A percentile compares a stretch with the other conserved stretches of the same genome.
These are phyloP conservation scores for Argyresthia albistria DNA, from an alignment of 2,888 invertebrate species.

Conservation along the genomic window DNA sequence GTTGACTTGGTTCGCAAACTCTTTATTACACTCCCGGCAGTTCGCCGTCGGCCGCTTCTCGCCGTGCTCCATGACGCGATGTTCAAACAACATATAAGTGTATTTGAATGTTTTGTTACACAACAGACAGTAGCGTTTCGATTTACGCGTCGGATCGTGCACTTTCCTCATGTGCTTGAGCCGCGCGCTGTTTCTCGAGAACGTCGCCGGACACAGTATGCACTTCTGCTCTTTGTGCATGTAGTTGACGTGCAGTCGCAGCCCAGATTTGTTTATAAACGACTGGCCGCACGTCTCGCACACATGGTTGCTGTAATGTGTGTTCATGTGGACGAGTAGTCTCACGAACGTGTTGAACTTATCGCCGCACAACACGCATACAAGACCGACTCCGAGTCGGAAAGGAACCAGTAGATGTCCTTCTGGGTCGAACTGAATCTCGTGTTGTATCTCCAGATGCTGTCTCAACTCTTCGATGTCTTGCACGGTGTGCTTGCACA, in stretches of 20 bases:
- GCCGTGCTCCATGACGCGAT: slow-evolving; percentile 27
- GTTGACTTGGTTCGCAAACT: slow-evolving; percentile 20
- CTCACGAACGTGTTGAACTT: slow-evolving; percentile 25
- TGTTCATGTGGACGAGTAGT: slow-evolving; percentile 33
- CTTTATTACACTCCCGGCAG: slow-evolving; percentile 30
- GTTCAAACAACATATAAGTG: slow-evolving; percentile 20
- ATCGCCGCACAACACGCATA: slow-evolving; percentile 24
- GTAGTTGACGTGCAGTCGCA: slow-evolving; percentile 24
- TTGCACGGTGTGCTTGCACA: slow-evolving; percentile 20
- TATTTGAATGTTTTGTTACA: slow-evolving; percentile 26
- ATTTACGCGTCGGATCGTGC: slow-evolving; percentile 8
- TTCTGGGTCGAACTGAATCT: slow-evolving; percentile 19
- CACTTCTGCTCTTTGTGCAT: slow-evolving; percentile 32
- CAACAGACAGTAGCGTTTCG: slow-evolving; percentile 16
- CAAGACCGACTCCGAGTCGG: slow-evolving; percentile 20
- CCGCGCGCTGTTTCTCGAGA: slow-evolving; percentile 13
- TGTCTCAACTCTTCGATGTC: slow-evolving; percentile 20
- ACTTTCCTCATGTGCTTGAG: slow-evolving; percentile 18
- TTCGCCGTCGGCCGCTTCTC: slow-evolving; percentile 14
- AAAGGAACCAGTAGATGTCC: slow-evolving; percentile 30
- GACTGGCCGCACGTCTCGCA: slow-evolving; percentile 33
- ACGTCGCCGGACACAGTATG: slow-evolving; percentile 22
- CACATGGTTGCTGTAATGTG: slow-evolving; percentile 28
- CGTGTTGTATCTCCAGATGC: slow-evolving; percentile 26
- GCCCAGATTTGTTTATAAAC: slow-evolving; percentile 26